Percentiles rank a stretch among this genome's conserved stretches.
phyloP scores from a whole-genome alignment of 2,797 vertebrate genomes.

The Sebastes flavidus region DNA sequence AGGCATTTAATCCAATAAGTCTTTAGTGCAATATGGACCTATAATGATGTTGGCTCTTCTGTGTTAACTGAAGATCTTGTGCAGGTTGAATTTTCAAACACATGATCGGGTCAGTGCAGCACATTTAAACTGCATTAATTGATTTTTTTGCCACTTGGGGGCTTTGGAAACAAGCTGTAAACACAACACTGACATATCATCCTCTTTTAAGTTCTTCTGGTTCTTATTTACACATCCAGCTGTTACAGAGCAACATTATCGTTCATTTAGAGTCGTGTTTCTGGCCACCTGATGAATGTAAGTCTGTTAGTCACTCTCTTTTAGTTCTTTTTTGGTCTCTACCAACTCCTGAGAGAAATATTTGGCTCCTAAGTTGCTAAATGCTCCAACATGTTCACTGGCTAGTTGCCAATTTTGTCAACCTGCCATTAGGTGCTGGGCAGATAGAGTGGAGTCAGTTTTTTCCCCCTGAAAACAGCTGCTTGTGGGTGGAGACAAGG shows the following conservation, averaged over 20 bases:
- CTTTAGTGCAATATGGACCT: background rate
- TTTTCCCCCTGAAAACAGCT: background rate
- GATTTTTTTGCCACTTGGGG: background rate
- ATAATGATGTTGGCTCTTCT: background rate
- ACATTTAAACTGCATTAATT: background rate
- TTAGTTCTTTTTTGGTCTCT: background rate
- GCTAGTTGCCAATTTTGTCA: background rate
- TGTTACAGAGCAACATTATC: background rate
- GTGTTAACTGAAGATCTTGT: background rate
- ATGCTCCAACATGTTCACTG: background rate
- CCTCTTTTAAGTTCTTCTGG: background rate
- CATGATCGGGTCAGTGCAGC: background rate
- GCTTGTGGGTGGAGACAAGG: background rate
- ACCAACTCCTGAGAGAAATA: background rate
- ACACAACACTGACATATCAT: background rate
- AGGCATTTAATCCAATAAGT: background rate
- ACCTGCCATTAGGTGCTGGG: background rate
- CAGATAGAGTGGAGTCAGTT: background rate
- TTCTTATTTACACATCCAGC: background rate
- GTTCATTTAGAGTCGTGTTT: background rate
- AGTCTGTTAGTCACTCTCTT: background rate
- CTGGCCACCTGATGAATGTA: background rate
- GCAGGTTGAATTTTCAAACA: background rate
- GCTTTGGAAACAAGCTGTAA: background rate
- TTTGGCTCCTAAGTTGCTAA: background rate